A percentile compares a stretch with the other conserved stretches of the same genome.
phyloP scores from a whole-genome alignment of 2,888 invertebrate genomes.

The Pachymerium ferrugineum region DNA sequence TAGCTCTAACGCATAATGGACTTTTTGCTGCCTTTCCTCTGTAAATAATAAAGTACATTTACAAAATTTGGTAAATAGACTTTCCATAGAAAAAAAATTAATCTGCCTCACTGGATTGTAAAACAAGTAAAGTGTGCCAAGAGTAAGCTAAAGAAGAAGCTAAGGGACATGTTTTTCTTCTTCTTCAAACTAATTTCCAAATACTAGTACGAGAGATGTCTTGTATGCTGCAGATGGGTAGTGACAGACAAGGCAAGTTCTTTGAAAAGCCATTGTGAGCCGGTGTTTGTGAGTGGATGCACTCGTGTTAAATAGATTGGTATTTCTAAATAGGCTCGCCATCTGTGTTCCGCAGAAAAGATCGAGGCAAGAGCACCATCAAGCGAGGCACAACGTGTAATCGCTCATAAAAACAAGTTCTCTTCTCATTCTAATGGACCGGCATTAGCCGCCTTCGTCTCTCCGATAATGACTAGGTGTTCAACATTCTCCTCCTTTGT shows the following conservation, averaged over 20 bases:
- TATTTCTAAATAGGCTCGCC: constrained; percentile 18
- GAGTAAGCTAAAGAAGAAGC: too few species aligned
- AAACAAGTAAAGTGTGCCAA: too few species aligned
- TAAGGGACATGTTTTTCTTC: too few species aligned
- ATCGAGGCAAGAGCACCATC: constrained; percentile 17
- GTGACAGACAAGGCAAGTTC: constrained; percentile 14
- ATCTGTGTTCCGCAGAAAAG: constrained; percentile 18
- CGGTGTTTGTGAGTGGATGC: constrained; percentile 21
- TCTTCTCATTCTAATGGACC: constrained; percentile 18
- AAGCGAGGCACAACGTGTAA: constrained; percentile 9
- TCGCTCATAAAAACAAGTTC: constrained; percentile 18
- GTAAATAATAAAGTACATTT: too few species aligned
- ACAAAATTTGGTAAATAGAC: too few species aligned
- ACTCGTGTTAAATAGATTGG: constrained; percentile 21
- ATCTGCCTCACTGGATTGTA: too few species aligned
- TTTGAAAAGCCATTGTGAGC: constrained; percentile 21
- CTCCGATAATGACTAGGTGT: constrained; percentile 1
- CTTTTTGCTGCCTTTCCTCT: too few species aligned
- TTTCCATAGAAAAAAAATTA: too few species aligned
- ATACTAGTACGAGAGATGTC: not conserved
- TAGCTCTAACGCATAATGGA: too few species aligned
- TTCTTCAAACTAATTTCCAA: too few species aligned
- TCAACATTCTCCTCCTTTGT: constrained; percentile 9
- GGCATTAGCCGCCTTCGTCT: not conserved
- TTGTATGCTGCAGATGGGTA: not conserved